Percentiles rank a stretch among this genome's conserved stretches.
Evolutionary conservation across 2,888 invertebrate genomes (phyloP).

Genomic region (Ochlodes sylvanus): DNA sequence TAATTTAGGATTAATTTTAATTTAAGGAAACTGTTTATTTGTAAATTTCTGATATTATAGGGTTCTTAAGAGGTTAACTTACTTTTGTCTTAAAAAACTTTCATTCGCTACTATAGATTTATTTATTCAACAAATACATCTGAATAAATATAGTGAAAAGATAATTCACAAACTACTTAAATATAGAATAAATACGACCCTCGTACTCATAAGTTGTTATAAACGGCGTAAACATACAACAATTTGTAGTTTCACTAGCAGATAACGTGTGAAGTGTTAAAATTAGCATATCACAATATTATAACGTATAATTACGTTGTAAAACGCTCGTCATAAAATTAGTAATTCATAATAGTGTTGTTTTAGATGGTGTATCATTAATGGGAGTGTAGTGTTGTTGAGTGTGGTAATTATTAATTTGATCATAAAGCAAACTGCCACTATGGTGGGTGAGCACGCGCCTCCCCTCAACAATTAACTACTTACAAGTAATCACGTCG

Average conservation of each 20-base stretch:
- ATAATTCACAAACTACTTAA: not conserved
- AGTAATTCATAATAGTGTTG: conserved; percentile 79
- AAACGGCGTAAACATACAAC: conserved; percentile 25
- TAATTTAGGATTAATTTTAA: no score
- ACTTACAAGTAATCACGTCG: conserved; percentile 34
- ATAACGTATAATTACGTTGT: conserved; percentile 71
- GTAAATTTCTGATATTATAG: no score
- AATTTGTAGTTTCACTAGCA: conserved; percentile 36
- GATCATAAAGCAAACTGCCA: conserved; percentile 69
- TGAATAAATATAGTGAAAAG: no score
- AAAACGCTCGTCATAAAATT: conserved; percentile 71
- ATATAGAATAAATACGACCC: conserved; percentile 8
- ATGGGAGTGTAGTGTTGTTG: conserved; percentile 53
- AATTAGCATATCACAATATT: conserved; percentile 71
- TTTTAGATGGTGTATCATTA: conserved; percentile 78
- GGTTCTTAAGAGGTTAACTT: no score
- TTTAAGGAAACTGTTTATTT: no score
- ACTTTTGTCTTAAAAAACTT: no score
- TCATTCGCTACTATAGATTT: no score
- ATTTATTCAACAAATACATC: no score
- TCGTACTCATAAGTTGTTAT: conserved; percentile 12
- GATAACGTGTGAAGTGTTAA: conserved; percentile 67
- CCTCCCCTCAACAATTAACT: conserved; percentile 40
- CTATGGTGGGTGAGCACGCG: conserved; percentile 62
- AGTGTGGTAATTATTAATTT: conserved; percentile 74